Percentiles rank a stretch among this genome's conserved stretches.
Conservation (phyloP, 1,140 invertebrate genomes). For the Orussus abietinus region DNA sequence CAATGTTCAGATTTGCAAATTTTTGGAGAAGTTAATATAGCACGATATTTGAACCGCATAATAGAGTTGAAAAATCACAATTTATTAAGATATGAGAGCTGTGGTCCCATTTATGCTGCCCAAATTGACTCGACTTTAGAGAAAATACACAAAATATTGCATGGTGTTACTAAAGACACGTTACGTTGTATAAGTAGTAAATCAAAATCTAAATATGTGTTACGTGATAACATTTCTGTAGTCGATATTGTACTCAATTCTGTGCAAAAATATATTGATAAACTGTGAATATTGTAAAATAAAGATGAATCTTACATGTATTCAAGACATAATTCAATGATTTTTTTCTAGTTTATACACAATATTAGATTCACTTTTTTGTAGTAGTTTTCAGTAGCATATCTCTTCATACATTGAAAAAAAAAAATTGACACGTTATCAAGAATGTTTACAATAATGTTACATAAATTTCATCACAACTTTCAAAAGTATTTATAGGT, state of each 20-base stretch:
- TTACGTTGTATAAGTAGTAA: constrained; percentile 8
- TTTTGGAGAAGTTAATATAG: constrained; percentile 53
- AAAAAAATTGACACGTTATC: too few relatives aligned
- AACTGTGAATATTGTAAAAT: too few relatives aligned
- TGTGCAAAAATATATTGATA: constrained; percentile 12
- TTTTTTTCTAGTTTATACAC: too few relatives aligned
- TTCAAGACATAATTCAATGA: too few relatives aligned
- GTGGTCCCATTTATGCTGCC: constrained; percentile 36
- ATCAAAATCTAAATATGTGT: constrained; percentile 23
- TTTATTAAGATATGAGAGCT: constrained; percentile 48
- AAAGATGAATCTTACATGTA: too few relatives aligned
- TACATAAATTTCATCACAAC: too few relatives aligned
- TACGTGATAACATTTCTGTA: constrained; percentile 36
- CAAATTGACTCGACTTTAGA: constrained; percentile 57
- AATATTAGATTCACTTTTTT: too few relatives aligned
- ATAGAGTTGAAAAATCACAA: constrained; percentile 37
- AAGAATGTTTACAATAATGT: too few relatives aligned
- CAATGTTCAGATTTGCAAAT: constrained; percentile 45
- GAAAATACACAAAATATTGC: constrained; percentile 31
- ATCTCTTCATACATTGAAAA: too few relatives aligned
- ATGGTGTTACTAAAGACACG: constrained; percentile 13
- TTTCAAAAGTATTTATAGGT: too few relatives aligned
- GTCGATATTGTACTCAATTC: constrained; percentile 34
- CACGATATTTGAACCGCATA: constrained; percentile 53
- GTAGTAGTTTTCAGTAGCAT: too few relatives aligned